These are phyloP conservation scores for Hylaeus volcanicus DNA, from an alignment of 1,140 invertebrate species.

Conservation along the genomic window DNA sequence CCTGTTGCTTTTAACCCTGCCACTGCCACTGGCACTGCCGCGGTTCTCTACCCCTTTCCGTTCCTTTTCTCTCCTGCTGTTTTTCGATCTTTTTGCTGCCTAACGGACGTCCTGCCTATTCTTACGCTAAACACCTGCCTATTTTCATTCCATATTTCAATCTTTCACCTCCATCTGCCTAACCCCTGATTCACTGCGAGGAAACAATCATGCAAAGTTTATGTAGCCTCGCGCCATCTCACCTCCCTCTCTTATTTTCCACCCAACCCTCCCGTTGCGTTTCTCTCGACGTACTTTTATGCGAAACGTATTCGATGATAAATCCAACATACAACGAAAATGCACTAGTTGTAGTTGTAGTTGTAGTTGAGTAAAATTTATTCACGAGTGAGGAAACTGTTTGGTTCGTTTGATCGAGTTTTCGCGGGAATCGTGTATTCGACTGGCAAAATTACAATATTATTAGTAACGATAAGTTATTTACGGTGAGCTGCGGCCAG, in stretches of 20 bases:
- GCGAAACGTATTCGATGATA: too few species aligned
- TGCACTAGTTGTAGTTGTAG: too few species aligned
- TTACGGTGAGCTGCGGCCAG: neutral
- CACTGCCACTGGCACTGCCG: constrained; percentile 29
- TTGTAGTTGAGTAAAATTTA: too few species aligned
- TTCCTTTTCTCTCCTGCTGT: constrained; percentile 27
- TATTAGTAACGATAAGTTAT: constrained; percentile 16
- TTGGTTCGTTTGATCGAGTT: too few species aligned
- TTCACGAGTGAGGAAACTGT: too few species aligned
- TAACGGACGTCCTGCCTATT: constrained; percentile 37
- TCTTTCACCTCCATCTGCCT: neutral
- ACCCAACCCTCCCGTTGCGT: too few species aligned
- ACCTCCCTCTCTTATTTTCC: too few species aligned
- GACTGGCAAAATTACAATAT: constrained; percentile 23
- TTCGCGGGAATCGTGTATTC: too few species aligned
- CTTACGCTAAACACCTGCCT: neutral
- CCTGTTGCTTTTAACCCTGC: constrained; percentile 76
- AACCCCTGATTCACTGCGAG: too few species aligned
- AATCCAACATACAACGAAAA: too few species aligned
- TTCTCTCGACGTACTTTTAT: too few species aligned
- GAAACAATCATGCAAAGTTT: neutral
- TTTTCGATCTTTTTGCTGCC: constrained; percentile 17
- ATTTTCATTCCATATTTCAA: constrained; percentile 17
- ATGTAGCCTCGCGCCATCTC: neutral
- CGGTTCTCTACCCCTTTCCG: constrained; percentile 45